Evolutionary conservation across 2,113 vertebrate genomes (phyloP), one percentile per base, ranked within the genome.

Genomic region (Chionis minor): DNA sequence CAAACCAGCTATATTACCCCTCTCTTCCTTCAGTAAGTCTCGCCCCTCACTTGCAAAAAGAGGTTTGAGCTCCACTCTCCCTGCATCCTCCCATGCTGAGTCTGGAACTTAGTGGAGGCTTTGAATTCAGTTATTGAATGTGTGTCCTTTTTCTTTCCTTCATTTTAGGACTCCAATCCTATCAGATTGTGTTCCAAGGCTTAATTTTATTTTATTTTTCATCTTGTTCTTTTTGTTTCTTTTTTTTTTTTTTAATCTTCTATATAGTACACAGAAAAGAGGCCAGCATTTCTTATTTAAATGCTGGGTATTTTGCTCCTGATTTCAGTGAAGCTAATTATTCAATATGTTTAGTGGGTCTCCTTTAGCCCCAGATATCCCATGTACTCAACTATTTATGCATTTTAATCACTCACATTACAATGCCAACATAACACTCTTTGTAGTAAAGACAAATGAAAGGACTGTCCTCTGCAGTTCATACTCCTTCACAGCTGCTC

Each of bases 381-480:
- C 52, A 61, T 10, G 17, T 45, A 65, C 44, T 79, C 80, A 87
- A 35, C 22, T 81, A 40, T 59, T 79, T 65, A 54, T 20, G 27
- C 27, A 85, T 65, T 85, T 74, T 33, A 90, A 52, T 78, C 4
- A 1, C 54, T 86, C 3, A 15, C 14, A 49, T 49, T 70, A 54
- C 32, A 86, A n/a, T 42, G 51, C 24, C 80, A 90, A 32, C 5
- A 21, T 17, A 40, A 51, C 9, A 24, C 12, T 20, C 23, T 65
- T 59, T 78, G 72, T 59, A 45, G 58, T 27, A 56, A 40, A 45
- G 35, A 49, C 44, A 73, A 19, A 26, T 14, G 24, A 70, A 86
- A 21, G 42, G 33, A 20, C n/a, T 71, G 22, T 71, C 51, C 17
- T 55, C 35, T 35, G 59, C 42, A 78, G 58, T 2, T 0, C 0